Percentiles rank a stretch among this genome's conserved stretches.
These are phyloP conservation scores for Coenonympha arcania DNA, from an alignment of 2,888 invertebrate genomes.

Conservation along the genomic window DNA sequence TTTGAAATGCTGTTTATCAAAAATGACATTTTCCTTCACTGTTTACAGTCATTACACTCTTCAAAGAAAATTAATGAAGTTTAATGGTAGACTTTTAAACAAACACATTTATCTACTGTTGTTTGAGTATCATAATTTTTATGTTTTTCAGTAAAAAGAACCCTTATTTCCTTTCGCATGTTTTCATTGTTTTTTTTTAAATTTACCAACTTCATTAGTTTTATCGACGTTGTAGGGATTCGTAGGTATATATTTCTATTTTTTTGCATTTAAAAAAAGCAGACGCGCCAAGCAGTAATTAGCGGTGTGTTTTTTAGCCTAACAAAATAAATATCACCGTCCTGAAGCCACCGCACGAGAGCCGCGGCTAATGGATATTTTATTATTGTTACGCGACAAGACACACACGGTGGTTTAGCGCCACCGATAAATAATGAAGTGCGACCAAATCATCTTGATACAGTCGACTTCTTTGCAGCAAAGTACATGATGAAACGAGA, in stretches of 20 bases:
- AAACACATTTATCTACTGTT: too few relatives aligned
- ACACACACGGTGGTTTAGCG: conserved; percentile 65
- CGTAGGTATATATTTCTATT: too few relatives aligned
- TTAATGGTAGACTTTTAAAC: conserved; percentile 30
- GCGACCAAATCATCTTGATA: conserved; percentile 37
- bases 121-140: too few relatives aligned
- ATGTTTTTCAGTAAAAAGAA: background rate
- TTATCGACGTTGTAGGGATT: too few relatives aligned
- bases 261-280: background rate
- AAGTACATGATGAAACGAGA: too few relatives aligned
- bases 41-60: conserved; percentile 33
- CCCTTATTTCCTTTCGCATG: background rate
- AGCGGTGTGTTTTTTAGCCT: conserved; percentile 16
- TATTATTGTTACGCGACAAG: conserved; percentile 71
- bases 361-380: conserved; percentile 74
- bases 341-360: conserved; percentile 48
- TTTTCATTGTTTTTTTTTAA: too few relatives aligned
- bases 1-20: conserved; percentile 42
- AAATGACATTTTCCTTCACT: conserved; percentile 37
- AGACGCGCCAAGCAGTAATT: background rate
- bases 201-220: too few relatives aligned
- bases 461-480: too few relatives aligned
- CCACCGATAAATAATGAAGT: conserved; percentile 42
- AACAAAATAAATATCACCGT: conserved; percentile 20
- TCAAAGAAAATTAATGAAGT: conserved; percentile 47